Evolutionary conservation across 2,797 vertebrate species (phyloP), one percentile per base, ranked within the genome.

Genomic region (Pristis pectinata): DNA sequence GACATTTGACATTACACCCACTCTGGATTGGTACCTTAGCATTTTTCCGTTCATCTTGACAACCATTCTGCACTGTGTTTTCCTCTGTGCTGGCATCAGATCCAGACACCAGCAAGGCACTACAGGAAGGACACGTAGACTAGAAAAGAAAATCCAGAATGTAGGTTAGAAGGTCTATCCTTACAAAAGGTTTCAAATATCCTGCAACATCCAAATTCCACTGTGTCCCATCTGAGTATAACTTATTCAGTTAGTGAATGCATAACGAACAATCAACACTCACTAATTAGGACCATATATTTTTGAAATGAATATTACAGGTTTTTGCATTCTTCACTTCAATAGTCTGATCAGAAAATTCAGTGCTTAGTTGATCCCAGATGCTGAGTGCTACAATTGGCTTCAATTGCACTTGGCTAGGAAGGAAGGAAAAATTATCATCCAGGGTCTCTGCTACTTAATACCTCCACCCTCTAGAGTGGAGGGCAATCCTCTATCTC

Each of bases 41-140:
- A 96, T 95, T 97, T 96, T 97, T 98, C 96, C 96, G 97, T 95
- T 99, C 98, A 44, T 99, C 98, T 95, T 97, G 97, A 97, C 98
- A 97, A 96, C 98, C 98, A 87, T 98, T 98, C 96, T 97, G 97
- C 95, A 98, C 96, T 13, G 97, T 95, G 95, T 96, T 97, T 95
- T 98, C 98, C 92, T 98, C 98, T 96, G 96, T 95, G 95, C 96
- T 96, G 95, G 96, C 97, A 96, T 98, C 97, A 17, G 96, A 97
- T 95, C 96, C 97, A 95, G 98, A 96, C 94, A 97, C 95, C 95
- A 97, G 97, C 3, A 96, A 96, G 95, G 96, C 97, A 95, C 96
- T 98, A 95, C 98, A 99, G 15, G 98, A 98, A 94, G 97, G 96
- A 96, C 98, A 99, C 79, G 96, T 95, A 95, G 97, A 97, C 99